Conservation (phyloP, 2,113 vertebrate genomes). For the Rhinoderma darwinii region DNA sequence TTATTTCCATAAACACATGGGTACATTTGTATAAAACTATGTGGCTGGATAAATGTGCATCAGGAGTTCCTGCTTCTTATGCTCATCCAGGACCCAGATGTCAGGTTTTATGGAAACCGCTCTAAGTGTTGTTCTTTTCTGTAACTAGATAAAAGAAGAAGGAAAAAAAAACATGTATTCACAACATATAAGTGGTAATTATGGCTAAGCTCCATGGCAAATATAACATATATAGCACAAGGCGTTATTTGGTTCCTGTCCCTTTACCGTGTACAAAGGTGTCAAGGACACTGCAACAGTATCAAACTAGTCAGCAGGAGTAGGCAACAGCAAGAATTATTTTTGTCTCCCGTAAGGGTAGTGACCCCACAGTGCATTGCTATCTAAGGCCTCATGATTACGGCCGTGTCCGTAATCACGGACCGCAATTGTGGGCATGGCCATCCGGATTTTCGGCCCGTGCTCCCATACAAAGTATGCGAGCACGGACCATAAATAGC, state of each 20-base stretch:
- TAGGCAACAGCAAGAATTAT: not conserved
- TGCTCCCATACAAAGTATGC: too few relatives aligned
- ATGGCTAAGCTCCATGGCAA: not conserved
- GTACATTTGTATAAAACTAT: not conserved
- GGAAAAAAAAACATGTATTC: not conserved
- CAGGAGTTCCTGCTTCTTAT: not conserved
- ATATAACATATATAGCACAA: not conserved
- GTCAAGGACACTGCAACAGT: not conserved
- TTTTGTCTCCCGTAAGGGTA: not conserved
- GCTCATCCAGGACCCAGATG: conserved; percentile 45
- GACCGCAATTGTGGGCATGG: too few relatives aligned
- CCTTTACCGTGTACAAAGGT: not conserved
- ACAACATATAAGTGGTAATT: not conserved
- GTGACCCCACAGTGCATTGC: too few relatives aligned
- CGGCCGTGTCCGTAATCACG: too few relatives aligned
- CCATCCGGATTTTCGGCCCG: too few relatives aligned
- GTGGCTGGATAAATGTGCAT: not conserved
- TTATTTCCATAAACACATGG: conserved; percentile 22
- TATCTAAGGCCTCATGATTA: too few relatives aligned
- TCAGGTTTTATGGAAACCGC: conserved; percentile 47
- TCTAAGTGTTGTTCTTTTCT: conserved; percentile 1
- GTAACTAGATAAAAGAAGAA: conserved; percentile 15
- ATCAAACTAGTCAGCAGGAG: not conserved
- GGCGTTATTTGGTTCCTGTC: not conserved
- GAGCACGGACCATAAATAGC: too few relatives aligned